A percentile compares a stretch with the other conserved stretches of the same genome.
phyloP scores from a whole-genome alignment of 2,888 invertebrate genomes.

The Desoria tigrina region DNA sequence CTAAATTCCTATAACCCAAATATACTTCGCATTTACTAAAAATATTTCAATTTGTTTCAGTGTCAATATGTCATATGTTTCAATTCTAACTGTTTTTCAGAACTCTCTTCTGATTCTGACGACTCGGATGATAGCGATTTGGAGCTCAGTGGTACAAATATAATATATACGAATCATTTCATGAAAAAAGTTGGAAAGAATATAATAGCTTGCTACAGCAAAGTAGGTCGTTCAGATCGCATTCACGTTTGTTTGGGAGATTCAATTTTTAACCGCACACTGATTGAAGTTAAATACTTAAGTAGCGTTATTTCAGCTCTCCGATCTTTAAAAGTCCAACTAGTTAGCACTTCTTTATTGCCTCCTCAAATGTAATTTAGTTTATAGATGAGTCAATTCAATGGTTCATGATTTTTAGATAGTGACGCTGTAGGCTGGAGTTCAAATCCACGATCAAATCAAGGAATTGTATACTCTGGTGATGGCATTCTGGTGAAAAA shows the following conservation, averaged over 20 bases:
- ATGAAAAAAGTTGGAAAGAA: background rate
- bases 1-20: no score
- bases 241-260: background rate
- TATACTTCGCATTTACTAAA: background rate
- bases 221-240: background rate
- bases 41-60: background rate
- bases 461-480: background rate
- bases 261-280: background rate
- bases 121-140: slow-evolving; percentile 3
- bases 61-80: background rate
- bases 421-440: no score
- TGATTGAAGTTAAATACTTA: background rate
- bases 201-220: background rate
- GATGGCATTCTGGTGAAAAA: background rate
- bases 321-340: background rate
- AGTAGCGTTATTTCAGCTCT: background rate
- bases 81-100: background rate
- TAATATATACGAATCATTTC: background rate
- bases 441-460: background rate
- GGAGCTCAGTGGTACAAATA: background rate
- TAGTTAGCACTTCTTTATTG: no score
- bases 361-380: no score
- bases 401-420: no score
- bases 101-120: background rate
- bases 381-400: no score